Evolutionary conservation across 2,888 invertebrate genomes (phyloP).

Genomic region (Cerastis rubricosa): DNA sequence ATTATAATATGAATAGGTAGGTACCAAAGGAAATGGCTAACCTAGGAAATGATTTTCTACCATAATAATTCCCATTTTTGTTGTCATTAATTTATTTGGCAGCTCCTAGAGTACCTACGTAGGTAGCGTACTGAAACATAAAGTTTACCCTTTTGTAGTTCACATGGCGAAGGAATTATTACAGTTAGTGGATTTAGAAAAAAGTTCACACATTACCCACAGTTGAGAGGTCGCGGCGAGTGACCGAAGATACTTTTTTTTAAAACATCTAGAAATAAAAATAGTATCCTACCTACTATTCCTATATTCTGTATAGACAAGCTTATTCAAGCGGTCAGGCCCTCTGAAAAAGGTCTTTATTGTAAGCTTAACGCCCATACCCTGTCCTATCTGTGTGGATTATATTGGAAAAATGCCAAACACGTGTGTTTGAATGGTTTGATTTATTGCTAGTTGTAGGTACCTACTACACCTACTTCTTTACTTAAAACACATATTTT

Average conservation of each 20-base stretch:
- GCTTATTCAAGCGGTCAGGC: neutral
- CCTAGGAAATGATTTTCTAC: neutral
- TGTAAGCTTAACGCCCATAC: neutral
- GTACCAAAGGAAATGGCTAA: neutral
- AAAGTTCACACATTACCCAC: neutral
- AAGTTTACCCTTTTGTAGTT: neutral
- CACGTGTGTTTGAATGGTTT: constrained; percentile 15
- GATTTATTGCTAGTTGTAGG: constrained; percentile 16
- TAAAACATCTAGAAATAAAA: neutral
- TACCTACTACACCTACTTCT: neutral
- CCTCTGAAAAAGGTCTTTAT: neutral
- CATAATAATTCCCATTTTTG: neutral
- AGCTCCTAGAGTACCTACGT: neutral
- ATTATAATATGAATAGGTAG: neutral
- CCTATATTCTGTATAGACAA: neutral
- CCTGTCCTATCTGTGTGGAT: neutral
- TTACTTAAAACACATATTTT: constrained; percentile 3
- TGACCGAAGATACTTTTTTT: neutral
- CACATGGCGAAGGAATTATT: neutral
- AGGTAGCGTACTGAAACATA: neutral
- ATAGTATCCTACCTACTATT: neutral
- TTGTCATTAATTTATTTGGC: neutral
- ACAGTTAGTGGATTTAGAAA: neutral
- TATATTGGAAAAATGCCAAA: constrained; percentile 17
- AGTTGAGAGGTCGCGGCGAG: neutral